phyloP scores from a whole-genome alignment of 2,113 vertebrate species.

The Labeo catla region DNA sequence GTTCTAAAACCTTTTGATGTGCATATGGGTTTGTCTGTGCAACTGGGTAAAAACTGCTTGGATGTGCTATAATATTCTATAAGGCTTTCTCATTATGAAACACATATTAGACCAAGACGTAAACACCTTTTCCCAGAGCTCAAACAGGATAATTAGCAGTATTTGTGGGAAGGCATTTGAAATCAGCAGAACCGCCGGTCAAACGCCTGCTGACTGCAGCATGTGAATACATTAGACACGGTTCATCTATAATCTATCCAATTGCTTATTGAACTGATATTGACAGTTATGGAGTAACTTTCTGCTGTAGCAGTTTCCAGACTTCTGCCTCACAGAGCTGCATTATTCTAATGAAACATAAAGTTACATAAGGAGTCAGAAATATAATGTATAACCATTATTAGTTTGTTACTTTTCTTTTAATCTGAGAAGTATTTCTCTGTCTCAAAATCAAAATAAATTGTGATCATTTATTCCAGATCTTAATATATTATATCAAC shows the following conservation, averaged over 20 bases:
- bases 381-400: neutral
- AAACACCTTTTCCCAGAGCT: constrained; percentile 32
- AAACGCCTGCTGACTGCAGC: constrained; percentile 50
- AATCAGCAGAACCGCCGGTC: constrained; percentile 54
- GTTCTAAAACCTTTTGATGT: neutral
- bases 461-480: neutral
- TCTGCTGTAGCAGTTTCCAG: constrained; percentile 47
- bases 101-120: constrained; percentile 49
- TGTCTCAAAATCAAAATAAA: neutral
- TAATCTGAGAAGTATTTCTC: neutral
- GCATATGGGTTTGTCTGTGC: constrained; percentile 20
- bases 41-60: constrained; percentile 38
- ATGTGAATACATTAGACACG: constrained; percentile 60
- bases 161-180: constrained; percentile 54
- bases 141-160: constrained; percentile 54
- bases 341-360: neutral
- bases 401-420: neutral
- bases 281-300: constrained; percentile 59
- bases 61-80: constrained; percentile 39
- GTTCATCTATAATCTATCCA: constrained; percentile 55
- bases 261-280: constrained; percentile 58
- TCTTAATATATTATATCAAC: neutral
- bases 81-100: constrained; percentile 12
- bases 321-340: constrained; percentile 35
- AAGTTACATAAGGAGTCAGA: neutral